A percentile compares a stretch with the other conserved stretches of the same genome.
Evolutionary conservation across 2,797 vertebrate species (phyloP).

Genomic region (Gallinago nigripennis): DNA sequence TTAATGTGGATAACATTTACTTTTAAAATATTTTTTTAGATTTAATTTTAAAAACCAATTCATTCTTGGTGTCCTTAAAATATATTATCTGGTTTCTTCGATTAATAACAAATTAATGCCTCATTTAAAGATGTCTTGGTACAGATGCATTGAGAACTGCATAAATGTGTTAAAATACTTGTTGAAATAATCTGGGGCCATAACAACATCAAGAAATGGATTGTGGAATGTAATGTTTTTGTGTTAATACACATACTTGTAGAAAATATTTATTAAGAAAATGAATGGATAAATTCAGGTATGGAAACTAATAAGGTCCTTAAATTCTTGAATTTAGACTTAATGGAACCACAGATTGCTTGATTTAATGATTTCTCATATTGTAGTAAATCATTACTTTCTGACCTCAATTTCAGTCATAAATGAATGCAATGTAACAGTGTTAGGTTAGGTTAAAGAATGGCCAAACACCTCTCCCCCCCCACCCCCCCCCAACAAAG

Average conservation of each 20-base stretch:
- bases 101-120: neutral
- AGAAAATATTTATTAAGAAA: neutral
- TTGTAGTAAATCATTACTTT: neutral
- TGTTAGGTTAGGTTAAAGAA: neutral
- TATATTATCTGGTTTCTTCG: neutral
- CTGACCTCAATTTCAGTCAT: neutral
- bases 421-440: neutral
- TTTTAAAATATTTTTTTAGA: neutral
- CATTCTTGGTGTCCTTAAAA: neutral
- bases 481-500: fast-evolving
- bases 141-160: neutral
- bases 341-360: neutral
- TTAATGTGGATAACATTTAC: neutral
- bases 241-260: neutral
- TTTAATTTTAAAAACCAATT: neutral
- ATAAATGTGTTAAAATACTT: neutral
- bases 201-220: neutral
- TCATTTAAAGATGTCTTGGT: neutral
- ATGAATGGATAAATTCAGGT: neutral
- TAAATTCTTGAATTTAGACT: neutral
- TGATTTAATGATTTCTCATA: neutral
- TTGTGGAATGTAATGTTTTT: neutral
- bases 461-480: neutral
- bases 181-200: neutral
- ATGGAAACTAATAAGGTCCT: neutral